Percentiles rank a stretch among this genome's conserved stretches.
Conservation (phyloP, 2,113 vertebrate genomes). For the Tretioscincus oriximinensis region DNA sequence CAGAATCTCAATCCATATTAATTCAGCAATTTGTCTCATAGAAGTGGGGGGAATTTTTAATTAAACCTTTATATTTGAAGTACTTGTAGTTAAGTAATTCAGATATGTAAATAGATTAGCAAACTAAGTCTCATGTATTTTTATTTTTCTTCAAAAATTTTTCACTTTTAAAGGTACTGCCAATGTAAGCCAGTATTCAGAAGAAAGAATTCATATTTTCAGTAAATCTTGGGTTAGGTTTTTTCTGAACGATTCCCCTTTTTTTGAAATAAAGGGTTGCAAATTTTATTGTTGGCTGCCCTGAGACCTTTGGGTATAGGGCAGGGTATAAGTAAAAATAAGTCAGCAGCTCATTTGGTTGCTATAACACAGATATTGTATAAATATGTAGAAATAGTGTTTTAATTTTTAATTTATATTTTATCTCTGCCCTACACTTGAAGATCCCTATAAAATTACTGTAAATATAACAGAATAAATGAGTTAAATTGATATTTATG, state of each 20-base stretch:
- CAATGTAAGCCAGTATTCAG: background rate
- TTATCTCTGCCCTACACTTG: background rate
- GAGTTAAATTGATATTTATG: too few species aligned
- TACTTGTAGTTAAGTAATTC: background rate
- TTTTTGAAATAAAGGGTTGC: background rate
- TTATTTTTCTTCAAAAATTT: background rate
- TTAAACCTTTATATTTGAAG: background rate
- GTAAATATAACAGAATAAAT: too few species aligned
- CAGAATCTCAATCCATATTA: background rate
- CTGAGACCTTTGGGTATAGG: too few species aligned
- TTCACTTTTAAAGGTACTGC: background rate
- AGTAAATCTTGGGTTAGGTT: background rate
- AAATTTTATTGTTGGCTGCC: too few species aligned
- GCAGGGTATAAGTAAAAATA: too few species aligned
- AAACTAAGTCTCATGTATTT: background rate
- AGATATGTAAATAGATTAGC: background rate
- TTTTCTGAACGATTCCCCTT: background rate
- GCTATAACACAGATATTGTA: background rate
- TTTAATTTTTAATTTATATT: background rate
- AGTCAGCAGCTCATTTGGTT: background rate
- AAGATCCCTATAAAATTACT: too few species aligned
- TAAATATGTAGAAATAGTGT: background rate
- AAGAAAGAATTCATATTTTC: background rate
- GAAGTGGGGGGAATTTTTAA: background rate
- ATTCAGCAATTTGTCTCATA: background rate